These are phyloP conservation scores for Agelas oroides DNA, from an alignment of 37 sponge, comb jelly and placozoan species.

Conservation along the genomic window DNA sequence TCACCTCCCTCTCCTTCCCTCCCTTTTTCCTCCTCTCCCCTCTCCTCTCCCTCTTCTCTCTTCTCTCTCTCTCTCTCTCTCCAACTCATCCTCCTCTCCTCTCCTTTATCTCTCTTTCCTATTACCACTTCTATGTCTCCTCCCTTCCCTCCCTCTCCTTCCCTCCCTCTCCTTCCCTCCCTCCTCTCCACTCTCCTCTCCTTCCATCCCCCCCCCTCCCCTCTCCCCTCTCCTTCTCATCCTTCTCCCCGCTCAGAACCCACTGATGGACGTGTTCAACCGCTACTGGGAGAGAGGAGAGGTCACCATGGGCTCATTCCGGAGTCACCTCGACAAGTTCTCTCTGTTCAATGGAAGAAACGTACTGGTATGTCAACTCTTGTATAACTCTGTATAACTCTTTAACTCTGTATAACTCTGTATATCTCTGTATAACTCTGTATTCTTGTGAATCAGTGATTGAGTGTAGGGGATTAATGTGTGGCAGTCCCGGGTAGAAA, in stretches of 20 bases:
- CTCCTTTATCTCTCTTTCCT: neutral
- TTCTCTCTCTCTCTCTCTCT: neutral
- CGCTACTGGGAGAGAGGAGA: conserved; percentile 5
- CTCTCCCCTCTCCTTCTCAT: neutral
- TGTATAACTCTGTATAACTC: too few species aligned
- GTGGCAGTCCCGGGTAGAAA: too few species aligned
- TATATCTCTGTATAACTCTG: too few species aligned
- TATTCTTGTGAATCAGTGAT: too few species aligned
- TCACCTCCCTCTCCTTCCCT: neutral
- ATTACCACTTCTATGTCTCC: too few species aligned
- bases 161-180: neutral
- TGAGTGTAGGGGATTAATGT: too few species aligned
- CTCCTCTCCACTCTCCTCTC: neutral
- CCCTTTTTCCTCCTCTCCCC: too few species aligned
- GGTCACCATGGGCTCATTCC: neutral
- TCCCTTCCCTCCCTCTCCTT: neutral
- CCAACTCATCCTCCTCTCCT: neutral
- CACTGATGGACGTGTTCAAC: too few species aligned
- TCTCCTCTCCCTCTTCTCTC: too few species aligned
- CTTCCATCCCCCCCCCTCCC: neutral
- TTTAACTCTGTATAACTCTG: too few species aligned
- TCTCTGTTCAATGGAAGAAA: conserved; percentile 9
- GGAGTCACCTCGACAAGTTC: conserved; percentile 3
- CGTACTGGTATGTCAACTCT: neutral
- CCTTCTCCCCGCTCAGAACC: neutral